Percentiles rank a stretch among this genome's conserved stretches.
These are phyloP conservation scores for Sebastes dallii DNA, from an alignment of 2,797 vertebrate genomes.

Conservation along the genomic window DNA sequence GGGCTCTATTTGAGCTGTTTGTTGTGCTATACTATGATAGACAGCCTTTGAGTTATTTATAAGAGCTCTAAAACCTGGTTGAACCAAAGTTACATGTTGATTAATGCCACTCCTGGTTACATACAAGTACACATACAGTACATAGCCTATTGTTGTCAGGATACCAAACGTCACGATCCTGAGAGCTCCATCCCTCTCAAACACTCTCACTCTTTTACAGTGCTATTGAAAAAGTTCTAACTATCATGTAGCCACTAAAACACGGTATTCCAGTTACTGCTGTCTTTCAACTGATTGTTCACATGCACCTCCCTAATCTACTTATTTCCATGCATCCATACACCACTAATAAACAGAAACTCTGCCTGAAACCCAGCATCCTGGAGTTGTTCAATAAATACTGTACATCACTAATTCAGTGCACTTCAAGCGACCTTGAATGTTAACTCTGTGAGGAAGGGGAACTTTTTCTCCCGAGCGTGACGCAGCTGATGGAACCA, in stretches of 20 bases:
- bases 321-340: background rate
- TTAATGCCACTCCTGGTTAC: background rate
- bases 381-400: constrained; percentile 7
- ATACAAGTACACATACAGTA: background rate
- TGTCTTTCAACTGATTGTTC: background rate
- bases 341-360: constrained; percentile 8
- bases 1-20: background rate
- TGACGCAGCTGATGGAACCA: background rate
- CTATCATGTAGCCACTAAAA: constrained; percentile 2
- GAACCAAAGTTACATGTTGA: background rate
- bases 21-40: background rate
- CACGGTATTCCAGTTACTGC: constrained; percentile 7
- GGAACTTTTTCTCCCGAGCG: background rate
- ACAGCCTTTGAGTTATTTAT: background rate
- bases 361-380: constrained; percentile 5
- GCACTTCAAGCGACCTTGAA: background rate
- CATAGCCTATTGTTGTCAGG: background rate
- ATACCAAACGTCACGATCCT: background rate
- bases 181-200: background rate
- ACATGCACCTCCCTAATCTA: too few species aligned
- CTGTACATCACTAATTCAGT: background rate
- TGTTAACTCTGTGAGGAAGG: background rate
- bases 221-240: background rate
- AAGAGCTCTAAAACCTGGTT: background rate
- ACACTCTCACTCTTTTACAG: background rate